Conservation (phyloP, 2,113 vertebrate genomes). For the Heterocephalus glaber region DNA sequence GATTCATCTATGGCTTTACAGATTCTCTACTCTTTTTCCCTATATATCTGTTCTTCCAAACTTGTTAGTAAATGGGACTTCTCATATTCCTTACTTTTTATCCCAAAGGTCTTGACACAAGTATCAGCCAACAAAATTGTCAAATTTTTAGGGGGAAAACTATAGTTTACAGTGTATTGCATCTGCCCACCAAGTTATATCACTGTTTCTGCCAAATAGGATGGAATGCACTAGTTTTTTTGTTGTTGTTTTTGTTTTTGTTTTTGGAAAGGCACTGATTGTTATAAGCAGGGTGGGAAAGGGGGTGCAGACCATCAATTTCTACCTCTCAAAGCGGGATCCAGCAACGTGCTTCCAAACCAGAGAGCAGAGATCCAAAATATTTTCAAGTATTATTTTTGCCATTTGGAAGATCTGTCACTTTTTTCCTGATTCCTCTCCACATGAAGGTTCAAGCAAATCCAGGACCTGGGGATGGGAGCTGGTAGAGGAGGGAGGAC, state of each 20-base stretch:
- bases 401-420: not conserved
- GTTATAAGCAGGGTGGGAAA: not conserved
- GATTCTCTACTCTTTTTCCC: not conserved
- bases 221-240: too few relatives aligned
- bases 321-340: not conserved
- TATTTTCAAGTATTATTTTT: not conserved
- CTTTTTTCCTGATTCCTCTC: not conserved
- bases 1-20: not conserved
- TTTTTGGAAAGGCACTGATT: not conserved
- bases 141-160: not conserved
- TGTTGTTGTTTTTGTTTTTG: not conserved
- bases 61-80: not conserved
- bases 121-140: not conserved
- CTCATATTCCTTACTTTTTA: not conserved
- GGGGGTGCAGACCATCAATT: not conserved
- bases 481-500: rapidly evolving
- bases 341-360: not conserved
- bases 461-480: not conserved
- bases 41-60: not conserved
- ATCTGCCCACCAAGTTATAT: not conserved
- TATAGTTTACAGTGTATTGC: not conserved
- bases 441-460: not conserved
- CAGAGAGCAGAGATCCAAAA: not conserved
- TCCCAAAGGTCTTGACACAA: not conserved
- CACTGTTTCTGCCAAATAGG: not conserved